Evolutionary conservation across 2,888 invertebrate species (phyloP), one percentile per base, ranked within the genome.

Genomic region (Leucania comma): DNA sequence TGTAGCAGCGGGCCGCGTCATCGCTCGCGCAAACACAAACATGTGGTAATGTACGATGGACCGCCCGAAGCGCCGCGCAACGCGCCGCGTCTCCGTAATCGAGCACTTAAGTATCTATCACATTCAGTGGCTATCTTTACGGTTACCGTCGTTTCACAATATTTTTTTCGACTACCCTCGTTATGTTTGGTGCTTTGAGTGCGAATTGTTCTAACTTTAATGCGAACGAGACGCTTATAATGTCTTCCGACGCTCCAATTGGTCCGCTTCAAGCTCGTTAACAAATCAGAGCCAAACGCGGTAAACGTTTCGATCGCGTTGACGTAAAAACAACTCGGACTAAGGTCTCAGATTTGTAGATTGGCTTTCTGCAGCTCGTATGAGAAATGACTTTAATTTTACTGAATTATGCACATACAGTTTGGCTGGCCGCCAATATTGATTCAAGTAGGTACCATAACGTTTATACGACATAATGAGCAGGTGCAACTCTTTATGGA

Each of bases 401-500:
- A 26, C 42, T 53, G 22, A 26, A 60, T 48, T 24, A 51, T 58
- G 12, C 12, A 53, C n/a, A 17, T 24, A 51, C 48, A 38, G n/a
- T 8, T 62, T 75, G 72, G 58, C 58, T 32, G 20, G 2, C n/a
- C 6, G 56, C 71, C 61, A 70, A 71, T 26, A 26, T 24, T 38
- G 68, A 59, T 51, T 29, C 46, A 57, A 69, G 56, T n/a, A n/a
- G n/a, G n/a, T 56, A 35, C 26, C 9, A 38, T 60, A 32, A 56
- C 3, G 20, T 56, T 60, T 74, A 66, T 54, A 78, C 35, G 26
- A 50, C 42, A 50, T 60, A 46, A 73, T 57, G 12, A 60, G 12
- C 59, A 26, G 59, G 38, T 54, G 56, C 35, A 32, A 50, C 14
- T 42, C 62, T 65, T 65, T 59, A 69, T 72, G 48, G 56, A 77